Evolutionary conservation across 2,797 vertebrate species (phyloP).

Genomic region (Masticophis lateralis): DNA sequence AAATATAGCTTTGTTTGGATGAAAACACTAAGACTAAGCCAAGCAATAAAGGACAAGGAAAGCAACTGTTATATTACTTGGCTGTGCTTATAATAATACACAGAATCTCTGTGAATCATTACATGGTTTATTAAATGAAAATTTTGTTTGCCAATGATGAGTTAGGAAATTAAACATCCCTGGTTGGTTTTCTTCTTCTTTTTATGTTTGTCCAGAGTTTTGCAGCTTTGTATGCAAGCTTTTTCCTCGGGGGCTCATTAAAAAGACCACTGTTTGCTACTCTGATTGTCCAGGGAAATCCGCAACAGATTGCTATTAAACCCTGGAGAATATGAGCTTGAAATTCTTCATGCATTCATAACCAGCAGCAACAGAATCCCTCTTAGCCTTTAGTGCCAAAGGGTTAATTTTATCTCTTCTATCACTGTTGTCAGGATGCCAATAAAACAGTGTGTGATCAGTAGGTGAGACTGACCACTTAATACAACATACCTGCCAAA

Average conservation of each 20-base stretch:
- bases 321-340: conserved; percentile 42
- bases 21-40: conserved; percentile 54
- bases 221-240: conserved; percentile 60
- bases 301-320: conserved; percentile 76
- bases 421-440: conserved; percentile 65
- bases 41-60: conserved; percentile 60
- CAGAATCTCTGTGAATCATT: conserved; percentile 86
- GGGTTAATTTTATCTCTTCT: conserved; percentile 60
- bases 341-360: conserved; percentile 49
- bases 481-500: conserved; percentile 63
- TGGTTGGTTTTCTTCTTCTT: conserved; percentile 70
- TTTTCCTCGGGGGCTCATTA: conserved; percentile 72
- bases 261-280: conserved; percentile 69
- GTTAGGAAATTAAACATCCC: conserved; percentile 85
- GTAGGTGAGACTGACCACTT: conserved; percentile 76
- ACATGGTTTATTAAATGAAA: conserved; percentile 90
- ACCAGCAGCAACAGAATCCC: conserved; percentile 25
- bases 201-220: conserved; percentile 77
- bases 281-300: conserved; percentile 74
- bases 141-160: conserved; percentile 84
- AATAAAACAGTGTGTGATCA: conserved; percentile 79
- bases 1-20: conserved; percentile 61
- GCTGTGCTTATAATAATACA: conserved; percentile 79
- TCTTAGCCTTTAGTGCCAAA: conserved; percentile 38
- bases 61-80: conserved; percentile 71